Evolutionary conservation across 2,888 invertebrate species (phyloP).

Genomic region (Nomada flava): DNA sequence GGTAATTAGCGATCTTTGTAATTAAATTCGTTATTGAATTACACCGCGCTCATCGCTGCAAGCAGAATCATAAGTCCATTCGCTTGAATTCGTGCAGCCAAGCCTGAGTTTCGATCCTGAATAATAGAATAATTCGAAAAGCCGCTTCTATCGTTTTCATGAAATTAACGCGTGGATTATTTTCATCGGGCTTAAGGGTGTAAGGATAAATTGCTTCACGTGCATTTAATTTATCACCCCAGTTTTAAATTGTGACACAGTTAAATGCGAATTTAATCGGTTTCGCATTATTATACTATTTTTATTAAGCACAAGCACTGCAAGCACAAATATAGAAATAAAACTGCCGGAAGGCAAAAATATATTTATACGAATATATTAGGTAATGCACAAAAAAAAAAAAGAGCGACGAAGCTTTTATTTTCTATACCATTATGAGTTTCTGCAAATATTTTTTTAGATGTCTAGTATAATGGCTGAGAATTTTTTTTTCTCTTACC

Average conservation of each 20-base stretch:
- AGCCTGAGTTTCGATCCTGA: constrained; percentile 15
- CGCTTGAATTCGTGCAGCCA: constrained; percentile 5
- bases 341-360: too few species aligned
- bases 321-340: too few species aligned
- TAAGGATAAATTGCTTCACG: neutral
- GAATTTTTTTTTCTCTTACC: neutral
- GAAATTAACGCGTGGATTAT: constrained; percentile 8
- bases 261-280: neutral
- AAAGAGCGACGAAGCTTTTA: too few species aligned
- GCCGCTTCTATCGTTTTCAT: neutral
- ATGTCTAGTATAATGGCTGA: neutral
- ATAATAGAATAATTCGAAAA: constrained; percentile 25
- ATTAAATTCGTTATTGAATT: constrained; percentile 43
- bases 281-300: neutral
- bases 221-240: neutral
- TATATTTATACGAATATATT: too few species aligned
- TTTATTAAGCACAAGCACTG: neutral
- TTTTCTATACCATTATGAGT: too few species aligned
- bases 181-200: neutral
- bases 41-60: neutral
- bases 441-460: too few species aligned
- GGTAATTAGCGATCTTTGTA: constrained; percentile 37
- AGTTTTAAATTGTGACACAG: neutral
- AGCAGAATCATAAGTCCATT: constrained; percentile 38
- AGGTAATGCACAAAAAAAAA: too few species aligned